Evolutionary conservation across 2,888 invertebrate genomes (phyloP).

Genomic region (Hecatera dysodea): DNA sequence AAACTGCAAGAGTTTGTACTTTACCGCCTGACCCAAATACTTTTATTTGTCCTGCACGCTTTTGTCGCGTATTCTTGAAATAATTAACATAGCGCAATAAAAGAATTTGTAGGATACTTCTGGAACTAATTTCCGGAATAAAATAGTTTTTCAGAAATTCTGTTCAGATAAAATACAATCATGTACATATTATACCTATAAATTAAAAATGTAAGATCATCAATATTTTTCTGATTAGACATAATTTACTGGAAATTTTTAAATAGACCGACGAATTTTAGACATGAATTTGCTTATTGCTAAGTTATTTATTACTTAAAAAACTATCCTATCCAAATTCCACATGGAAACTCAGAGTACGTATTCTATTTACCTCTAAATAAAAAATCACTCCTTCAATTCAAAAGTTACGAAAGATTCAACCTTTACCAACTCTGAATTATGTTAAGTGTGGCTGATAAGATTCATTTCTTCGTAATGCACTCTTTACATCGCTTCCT

Average conservation of each 20-base stretch:
- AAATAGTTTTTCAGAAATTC: not conserved
- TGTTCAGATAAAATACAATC: not conserved
- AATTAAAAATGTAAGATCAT: no score
- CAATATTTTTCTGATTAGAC: no score
- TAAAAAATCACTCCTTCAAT: not conserved
- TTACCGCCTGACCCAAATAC: slow-evolving; percentile 63
- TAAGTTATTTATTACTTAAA: no score
- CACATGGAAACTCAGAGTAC: no score
- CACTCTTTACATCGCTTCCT: slow-evolving; percentile 39
- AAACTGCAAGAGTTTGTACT: slow-evolving; percentile 57
- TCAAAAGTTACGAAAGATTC: slow-evolving; percentile 30
- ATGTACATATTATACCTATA: no score
- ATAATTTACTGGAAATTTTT: not conserved
- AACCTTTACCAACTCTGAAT: slow-evolving; percentile 24
- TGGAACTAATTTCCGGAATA: not conserved
- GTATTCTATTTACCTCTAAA: no score
- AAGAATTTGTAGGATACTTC: not conserved
- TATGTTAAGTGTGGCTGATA: not conserved
- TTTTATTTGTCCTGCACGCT: slow-evolving; percentile 58
- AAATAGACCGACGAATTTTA: no score
- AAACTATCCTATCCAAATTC: no score
- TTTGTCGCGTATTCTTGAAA: slow-evolving; percentile 51
- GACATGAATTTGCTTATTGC: no score
- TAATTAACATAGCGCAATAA: slow-evolving; percentile 28
- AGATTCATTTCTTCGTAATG: slow-evolving; percentile 4